Evolutionary conservation across 2,888 invertebrate species (phyloP), one percentile per base, ranked within the genome.

Genomic region (Erebia palarica): DNA sequence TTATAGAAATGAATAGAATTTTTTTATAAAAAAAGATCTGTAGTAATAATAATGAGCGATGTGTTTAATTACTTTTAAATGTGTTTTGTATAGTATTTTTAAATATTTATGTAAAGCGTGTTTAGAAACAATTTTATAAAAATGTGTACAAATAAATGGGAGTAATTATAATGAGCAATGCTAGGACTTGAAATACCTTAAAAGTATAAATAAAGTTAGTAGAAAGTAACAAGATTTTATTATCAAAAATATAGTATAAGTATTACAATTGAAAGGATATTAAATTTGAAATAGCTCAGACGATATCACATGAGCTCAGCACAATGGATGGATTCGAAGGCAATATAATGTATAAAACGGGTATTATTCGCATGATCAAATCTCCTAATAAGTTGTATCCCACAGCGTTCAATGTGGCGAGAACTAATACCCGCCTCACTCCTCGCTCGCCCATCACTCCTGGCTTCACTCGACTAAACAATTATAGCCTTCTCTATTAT

Each of bases 371-470:
- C 91, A 87, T 91, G 92, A 91, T 90, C 90, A 88, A 85, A 88
- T 90, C 88, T 84, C 91, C 90, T 92, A 92, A 92, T 92, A 92
- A 92, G 91, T 91, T 88, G 90, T 90, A 90, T 89, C 88, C 89
- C 88, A 86, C 90, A 89, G 87, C 86, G 91, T 82, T 88, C 88
- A 90, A 90, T 90, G 91, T 87, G 86, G 87, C 91, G 92, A 86
- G 81, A 86, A 85, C 84, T 89, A 89, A 90, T 88, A 86, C 86
- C 86, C 79, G 75, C 73, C 75, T 82, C 85, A 75, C 81, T 79
- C 80, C 60, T 61, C 68, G 60, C 53, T 53, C 77, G 82, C 81
- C 82, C 84, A 85, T 85, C 88, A 86, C 83, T 86, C 86, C 80
- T 81, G 77, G 80, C 77, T 81, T 79, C 83, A 81, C 82, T 78